Evolutionary conservation across 2,113 vertebrate species (phyloP), one percentile per base, ranked within the genome.

Genomic region (Heterotilapia buettikoferi): DNA sequence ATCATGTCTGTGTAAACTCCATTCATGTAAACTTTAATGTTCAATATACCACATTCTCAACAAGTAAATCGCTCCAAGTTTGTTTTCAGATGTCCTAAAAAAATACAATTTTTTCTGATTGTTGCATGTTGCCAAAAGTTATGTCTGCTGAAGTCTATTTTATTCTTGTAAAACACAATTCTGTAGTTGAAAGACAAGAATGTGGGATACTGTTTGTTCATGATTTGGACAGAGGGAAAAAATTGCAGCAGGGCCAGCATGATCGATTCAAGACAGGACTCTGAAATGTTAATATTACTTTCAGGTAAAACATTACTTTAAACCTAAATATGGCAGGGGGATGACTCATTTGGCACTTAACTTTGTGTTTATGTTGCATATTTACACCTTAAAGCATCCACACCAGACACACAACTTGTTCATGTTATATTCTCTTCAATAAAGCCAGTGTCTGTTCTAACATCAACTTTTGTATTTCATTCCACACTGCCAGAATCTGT

Each of bases 21-120:
- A 57, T 57, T 57, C 24, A 57, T 29, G 29, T 57, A 14, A 57
- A 16, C 24, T 57, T 57, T 57, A 57, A 57, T 57, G 24, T 29
- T 57, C 24, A 29, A 57, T 57, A 57, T 57, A 29, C 2, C 12
- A 57, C 24, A 14, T 29, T 57, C 24, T 57, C 13, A 57, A 29
- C 24, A 3, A 57, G 54, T 57, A 8, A 29, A 57, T 16, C 1
- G 7, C 7, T 57, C 4, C 21, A 29, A 29, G 56, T 16, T 57
- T 26, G 21, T 29, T 57, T 29, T 57, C 24, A 57, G 56, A 57
- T 2, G 56, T 57, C 56, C 13, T 57, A 57, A 57, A 57, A 13
- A 29, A 57, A 4, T 24, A 21, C 0, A 9, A 0, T 1, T 3
- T 10, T 54, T 11, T 54, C 52, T 54, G 3, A 26, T 2, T 56